Base-by-base conservation (phyloP, 2,113 vertebrate genomes). In the Thalassarche chlororhynchos region DNA sequence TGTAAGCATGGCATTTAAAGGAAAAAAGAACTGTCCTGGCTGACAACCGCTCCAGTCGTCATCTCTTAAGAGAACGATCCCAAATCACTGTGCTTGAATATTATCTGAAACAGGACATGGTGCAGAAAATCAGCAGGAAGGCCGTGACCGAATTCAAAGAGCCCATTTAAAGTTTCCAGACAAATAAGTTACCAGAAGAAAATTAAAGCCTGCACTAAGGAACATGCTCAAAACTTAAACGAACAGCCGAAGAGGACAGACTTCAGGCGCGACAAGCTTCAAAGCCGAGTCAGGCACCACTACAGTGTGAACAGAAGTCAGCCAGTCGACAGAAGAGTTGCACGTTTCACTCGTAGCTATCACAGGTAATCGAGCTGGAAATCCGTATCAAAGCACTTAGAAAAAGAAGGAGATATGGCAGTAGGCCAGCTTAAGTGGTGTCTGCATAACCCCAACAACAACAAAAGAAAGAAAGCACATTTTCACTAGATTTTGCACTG, bases 1-100 rank as follows among this genome's bases (percentile, higher is more conserved):
- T 49, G 60, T 52, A 91, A 81, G 66, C 93, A 84, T 3, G n/a
- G 64, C 46, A 82, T 88, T 92, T 92, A 84, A 70, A 87, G 52
- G 23, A 68, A 72, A 83, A 60, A 58, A 76, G 71, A 75, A 36
- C 8, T 36, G 40, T 81, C n/a, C 52, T 72, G 87, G 90, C 89
- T 91, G 79, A 84, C 90, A 94, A 81, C 72, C 6, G 7, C 47
- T 81, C 40, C 68, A 66, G 81, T 66, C 4, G 0, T 66, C 32
- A 3, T 58, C 83, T 89, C 61, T 28, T 65, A 40, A 0, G 2
- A 89, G 89, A 95, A 80, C 34, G 61, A 86, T 51, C 42, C 38
- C 74, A 52, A 84, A 82, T 5, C 0, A 10, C 76, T 71, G 47
- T 46, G 74, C 55, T 42, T 62, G 49, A 75, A 5, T 40, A 69